These are phyloP conservation scores for Rutpela maculata DNA, from an alignment of 2,888 invertebrate genomes.

Conservation along the genomic window DNA sequence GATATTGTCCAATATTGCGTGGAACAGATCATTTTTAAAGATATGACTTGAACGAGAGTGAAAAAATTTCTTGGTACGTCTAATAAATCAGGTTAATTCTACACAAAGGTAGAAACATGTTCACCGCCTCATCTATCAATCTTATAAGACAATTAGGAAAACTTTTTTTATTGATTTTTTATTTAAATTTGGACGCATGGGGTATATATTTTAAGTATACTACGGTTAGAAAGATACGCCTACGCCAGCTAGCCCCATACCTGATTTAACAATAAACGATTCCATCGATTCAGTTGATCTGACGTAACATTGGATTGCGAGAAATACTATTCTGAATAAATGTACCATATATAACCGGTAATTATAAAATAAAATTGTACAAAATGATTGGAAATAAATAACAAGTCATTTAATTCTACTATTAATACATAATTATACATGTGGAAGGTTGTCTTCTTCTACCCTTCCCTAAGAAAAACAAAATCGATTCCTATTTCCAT, in stretches of 20 bases:
- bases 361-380: no score
- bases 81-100: conserved; percentile 31
- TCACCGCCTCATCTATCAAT: conserved; percentile 31
- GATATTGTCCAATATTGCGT: conserved; percentile 23
- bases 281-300: conserved; percentile 3
- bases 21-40: conserved; percentile 2
- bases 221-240: conserved; percentile 5
- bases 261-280: conserved; percentile 14
- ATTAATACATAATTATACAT: no score
- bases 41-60: conserved; percentile 25
- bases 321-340: background rate
- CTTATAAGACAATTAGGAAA: conserved; percentile 27
- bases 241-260: conserved; percentile 8
- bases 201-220: conserved; percentile 21
- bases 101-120: conserved; percentile 13
- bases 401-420: no score
- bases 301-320: background rate
- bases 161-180: conserved; percentile 36
- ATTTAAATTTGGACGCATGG: conserved; percentile 28
- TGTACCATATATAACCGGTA: no score
- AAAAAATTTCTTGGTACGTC: conserved; percentile 9
- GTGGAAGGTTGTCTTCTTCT: no score
- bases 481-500: no score
- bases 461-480: no score
- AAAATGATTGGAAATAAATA: no score